Evolutionary conservation across 2,888 invertebrate species (phyloP).

Genomic region (Cryptus viduatorius): DNA sequence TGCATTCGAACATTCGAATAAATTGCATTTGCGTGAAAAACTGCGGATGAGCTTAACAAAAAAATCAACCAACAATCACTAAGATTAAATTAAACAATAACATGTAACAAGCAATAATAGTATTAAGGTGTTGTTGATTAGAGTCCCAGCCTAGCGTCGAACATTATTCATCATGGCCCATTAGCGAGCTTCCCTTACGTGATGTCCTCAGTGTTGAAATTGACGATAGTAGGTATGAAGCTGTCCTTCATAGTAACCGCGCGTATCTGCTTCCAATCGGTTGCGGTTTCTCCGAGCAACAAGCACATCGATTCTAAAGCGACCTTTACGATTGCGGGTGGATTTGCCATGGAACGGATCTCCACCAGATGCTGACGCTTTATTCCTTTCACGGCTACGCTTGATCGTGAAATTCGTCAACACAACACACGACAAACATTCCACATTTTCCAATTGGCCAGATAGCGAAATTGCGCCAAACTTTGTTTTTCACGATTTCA

Average conservation of each 20-base stretch:
- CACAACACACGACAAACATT: slow-evolving; percentile 44
- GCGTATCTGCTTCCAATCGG: slow-evolving; percentile 97
- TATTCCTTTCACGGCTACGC: slow-evolving; percentile 95
- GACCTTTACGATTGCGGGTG: slow-evolving; percentile 96
- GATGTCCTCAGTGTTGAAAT: slow-evolving; percentile 96
- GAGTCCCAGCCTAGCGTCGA: slow-evolving; percentile 76
- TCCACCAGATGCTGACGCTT: slow-evolving; percentile 98
- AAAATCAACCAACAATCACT: slow-evolving; percentile 59
- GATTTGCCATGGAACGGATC: slow-evolving; percentile 97
- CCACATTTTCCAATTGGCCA: slow-evolving; percentile 15
- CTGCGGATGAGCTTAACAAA: slow-evolving; percentile 55
- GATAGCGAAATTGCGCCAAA: slow-evolving; percentile 4
- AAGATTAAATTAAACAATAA: slow-evolving; percentile 68
- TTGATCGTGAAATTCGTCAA: slow-evolving; percentile 67
- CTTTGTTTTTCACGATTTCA: not conserved
- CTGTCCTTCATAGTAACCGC: slow-evolving; percentile 97
- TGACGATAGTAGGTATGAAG: slow-evolving; percentile 97
- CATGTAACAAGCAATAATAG: slow-evolving; percentile 78
- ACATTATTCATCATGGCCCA: slow-evolving; percentile 71
- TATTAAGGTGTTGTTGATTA: slow-evolving; percentile 72
- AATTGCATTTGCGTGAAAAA: slow-evolving; percentile 52
- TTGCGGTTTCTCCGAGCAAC: slow-evolving; percentile 95
- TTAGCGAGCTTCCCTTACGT: slow-evolving; percentile 89
- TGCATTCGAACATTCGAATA: not conserved
- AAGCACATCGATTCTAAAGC: slow-evolving; percentile 98